Conservation (phyloP, 2,888 invertebrate species). For the Monoplex corrugatus region DNA sequence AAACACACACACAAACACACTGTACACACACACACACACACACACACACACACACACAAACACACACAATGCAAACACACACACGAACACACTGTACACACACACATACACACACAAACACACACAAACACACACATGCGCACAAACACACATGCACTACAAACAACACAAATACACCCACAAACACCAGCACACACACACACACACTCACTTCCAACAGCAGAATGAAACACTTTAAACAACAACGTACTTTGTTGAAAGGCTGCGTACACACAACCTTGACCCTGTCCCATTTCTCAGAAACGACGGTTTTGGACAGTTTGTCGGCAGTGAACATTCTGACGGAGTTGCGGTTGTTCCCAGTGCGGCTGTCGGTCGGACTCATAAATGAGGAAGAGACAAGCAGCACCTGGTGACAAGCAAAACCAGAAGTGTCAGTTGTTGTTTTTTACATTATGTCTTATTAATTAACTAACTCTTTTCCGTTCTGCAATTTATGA, state of each 20-base stretch:
- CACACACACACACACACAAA: too few species aligned
- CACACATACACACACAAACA: too few species aligned
- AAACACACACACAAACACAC: too few species aligned
- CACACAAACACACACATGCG: too few species aligned
- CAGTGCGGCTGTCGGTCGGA: conserved; percentile 88
- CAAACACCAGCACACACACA: neutral
- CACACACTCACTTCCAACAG: neutral
- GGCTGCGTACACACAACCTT: conserved; percentile 93
- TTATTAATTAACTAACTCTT: neutral
- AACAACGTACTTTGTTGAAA: conserved; percentile 90
- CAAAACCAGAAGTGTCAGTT: neutral
- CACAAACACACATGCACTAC: too few species aligned
- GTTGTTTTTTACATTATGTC: neutral
- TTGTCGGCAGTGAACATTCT: conserved; percentile 87
- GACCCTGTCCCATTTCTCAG: conserved; percentile 90
- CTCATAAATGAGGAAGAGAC: conserved; percentile 91
- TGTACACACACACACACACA: too few species aligned
- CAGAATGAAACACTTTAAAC: too few species aligned
- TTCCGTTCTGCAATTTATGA: neutral
- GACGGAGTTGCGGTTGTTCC: conserved; percentile 87
- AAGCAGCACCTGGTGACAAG: conserved; percentile 86
- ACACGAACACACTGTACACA: too few species aligned
- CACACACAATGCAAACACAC: too few species aligned
- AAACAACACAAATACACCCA: too few species aligned
- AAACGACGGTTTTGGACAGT: conserved; percentile 84